Evolutionary conservation across 2,888 invertebrate species (phyloP), one percentile per base, ranked within the genome.

Genomic region (Rhaphigaster nebulosa): DNA sequence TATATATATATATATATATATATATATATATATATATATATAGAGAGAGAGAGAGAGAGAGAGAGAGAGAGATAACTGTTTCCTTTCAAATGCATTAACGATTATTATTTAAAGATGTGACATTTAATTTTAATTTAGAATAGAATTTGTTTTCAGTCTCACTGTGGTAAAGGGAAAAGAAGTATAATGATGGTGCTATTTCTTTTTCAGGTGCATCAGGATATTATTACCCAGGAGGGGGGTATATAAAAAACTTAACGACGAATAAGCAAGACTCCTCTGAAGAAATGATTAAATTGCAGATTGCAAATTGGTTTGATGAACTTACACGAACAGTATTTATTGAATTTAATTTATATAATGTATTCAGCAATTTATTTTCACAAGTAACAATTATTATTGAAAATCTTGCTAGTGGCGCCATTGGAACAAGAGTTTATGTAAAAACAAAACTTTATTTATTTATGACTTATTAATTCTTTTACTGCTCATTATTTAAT

Each of bases 271-370:
- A 20, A 23, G 56, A 84, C 41, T 90, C 90, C n/a, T 20, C 23
- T n/a, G 34, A 70, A 60, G n/a, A 38, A 60, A 5, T 89, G 3
- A 45, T 89, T 34, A 89, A 70, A 60, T 50, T 89, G 70, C 41
- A 89, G 50, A 41, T 89, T 8, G 70, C 70, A 70, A 41, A 60
- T 2, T 91, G 91, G 91, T 90, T 89, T 84, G 91, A 91, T 52
- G n/a, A 70, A 29, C 50, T 91, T 15, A 90, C 88, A n/a, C 87
- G 91, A 76, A 88, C 76, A 4, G 38, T 91, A 54, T 89, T 91
- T 52, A 29, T 90, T 23, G 91, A 91, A 88, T 29, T 91, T 18
- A 70, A 54, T 26, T 20, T 91, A 34, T 91, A 91, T 65, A 91
- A 91, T 52, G 60, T 87, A 60, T 90, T 90, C 54, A 91, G 91